phyloP scores from a whole-genome alignment of 2,888 invertebrate genomes.

The Micoletzkya japonica region DNA sequence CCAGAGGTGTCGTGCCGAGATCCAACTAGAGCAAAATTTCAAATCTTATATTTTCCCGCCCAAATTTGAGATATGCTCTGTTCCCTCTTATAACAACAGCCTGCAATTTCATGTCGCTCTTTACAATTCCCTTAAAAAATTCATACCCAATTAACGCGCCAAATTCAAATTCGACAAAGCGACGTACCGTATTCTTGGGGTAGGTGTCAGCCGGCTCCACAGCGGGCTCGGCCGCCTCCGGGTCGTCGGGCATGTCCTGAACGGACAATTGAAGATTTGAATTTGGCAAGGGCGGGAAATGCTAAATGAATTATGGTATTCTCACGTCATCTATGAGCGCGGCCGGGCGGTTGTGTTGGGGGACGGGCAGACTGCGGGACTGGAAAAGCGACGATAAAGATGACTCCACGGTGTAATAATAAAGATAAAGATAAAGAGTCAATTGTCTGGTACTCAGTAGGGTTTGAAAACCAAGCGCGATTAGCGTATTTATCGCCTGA shows the following conservation, averaged over 20 bases:
- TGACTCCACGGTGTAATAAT: background rate
- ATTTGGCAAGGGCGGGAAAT: background rate
- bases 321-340: slow-evolving; percentile 63
- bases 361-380: slow-evolving; percentile 1
- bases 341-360: slow-evolving; percentile 24
- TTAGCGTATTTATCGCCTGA: too few species aligned
- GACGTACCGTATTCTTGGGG: background rate
- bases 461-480: too few species aligned
- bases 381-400: background rate
- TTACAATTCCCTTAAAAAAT: too few species aligned
- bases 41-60: background rate
- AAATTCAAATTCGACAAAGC: too few species aligned
- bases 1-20: background rate
- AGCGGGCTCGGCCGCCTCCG: slow-evolving; percentile 16
- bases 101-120: too few species aligned
- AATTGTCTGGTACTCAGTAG: too few species aligned
- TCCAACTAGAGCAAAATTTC: slow-evolving; percentile 13
- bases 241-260: slow-evolving; percentile 22
- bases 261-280: background rate
- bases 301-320: background rate
- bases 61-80: too few species aligned
- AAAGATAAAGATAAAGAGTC: background rate
- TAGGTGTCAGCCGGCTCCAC: background rate
- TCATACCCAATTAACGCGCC: too few species aligned
- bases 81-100: too few species aligned